A percentile compares a stretch with the other conserved stretches of the same genome.
Conservation (phyloP, 2,797 vertebrate genomes). For the Lagorchestes hirsutus region DNA sequence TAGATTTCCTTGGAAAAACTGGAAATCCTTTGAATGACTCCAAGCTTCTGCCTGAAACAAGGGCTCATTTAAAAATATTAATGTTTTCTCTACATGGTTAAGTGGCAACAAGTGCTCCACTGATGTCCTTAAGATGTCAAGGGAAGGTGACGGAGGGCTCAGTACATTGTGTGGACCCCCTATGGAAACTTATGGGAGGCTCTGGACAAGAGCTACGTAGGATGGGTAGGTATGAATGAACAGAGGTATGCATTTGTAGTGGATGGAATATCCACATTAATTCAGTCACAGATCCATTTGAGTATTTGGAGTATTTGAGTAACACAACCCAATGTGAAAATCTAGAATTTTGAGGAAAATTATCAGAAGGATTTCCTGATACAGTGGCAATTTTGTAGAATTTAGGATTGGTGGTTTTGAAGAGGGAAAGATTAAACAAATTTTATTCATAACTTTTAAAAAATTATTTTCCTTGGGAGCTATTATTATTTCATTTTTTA, state of each 20-base stretch:
- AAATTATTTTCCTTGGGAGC: too few relatives aligned
- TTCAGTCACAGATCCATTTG: not conserved
- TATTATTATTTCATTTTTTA: too few relatives aligned
- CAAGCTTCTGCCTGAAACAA: too few relatives aligned
- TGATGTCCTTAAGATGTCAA: not conserved
- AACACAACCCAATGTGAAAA: not conserved
- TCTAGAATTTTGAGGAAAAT: not conserved
- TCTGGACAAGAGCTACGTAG: not conserved
- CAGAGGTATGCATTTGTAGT: not conserved
- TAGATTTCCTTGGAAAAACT: too few relatives aligned
- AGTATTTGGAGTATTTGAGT: not conserved
- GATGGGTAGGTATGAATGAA: not conserved
- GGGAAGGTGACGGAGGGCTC: not conserved
- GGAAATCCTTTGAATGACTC: too few relatives aligned
- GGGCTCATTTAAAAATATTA: too few relatives aligned
- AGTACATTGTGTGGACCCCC: not conserved
- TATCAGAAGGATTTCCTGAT: not conserved
- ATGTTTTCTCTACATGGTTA: not conserved
- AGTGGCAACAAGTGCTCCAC: not conserved
- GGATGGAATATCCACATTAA: not conserved
- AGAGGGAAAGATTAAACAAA: not conserved
- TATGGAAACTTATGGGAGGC: not conserved
- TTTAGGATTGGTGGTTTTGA: not conserved
- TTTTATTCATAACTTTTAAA: too few relatives aligned
- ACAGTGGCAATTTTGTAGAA: not conserved